Evolutionary conservation across 1,140 invertebrate species (phyloP).

Genomic region (Trissolcus basalis): DNA sequence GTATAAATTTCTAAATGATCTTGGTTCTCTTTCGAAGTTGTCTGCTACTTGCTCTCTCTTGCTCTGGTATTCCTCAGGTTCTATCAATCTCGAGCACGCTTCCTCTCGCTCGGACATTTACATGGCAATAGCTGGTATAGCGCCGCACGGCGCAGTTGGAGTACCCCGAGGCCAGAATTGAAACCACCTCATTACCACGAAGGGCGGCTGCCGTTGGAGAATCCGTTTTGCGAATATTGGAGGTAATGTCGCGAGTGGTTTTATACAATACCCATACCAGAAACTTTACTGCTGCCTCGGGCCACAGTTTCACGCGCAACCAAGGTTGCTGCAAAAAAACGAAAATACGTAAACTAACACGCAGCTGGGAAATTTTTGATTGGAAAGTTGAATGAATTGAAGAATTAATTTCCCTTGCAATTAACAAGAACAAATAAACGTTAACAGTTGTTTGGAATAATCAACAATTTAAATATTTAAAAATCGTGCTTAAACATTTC

Average conservation of each 20-base stretch:
- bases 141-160: slow-evolving; percentile 59
- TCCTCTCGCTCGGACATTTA: slow-evolving; percentile 67
- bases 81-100: slow-evolving; percentile 67
- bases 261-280: slow-evolving; percentile 70
- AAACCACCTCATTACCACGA: slow-evolving; percentile 76
- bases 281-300: slow-evolving; percentile 48
- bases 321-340: slow-evolving; percentile 72
- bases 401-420: no score
- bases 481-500: no score
- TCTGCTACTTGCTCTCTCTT: slow-evolving; percentile 27
- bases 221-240: slow-evolving; percentile 77
- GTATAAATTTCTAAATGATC: slow-evolving; percentile 56
- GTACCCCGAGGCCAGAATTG: slow-evolving; percentile 74
- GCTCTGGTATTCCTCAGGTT: slow-evolving; percentile 43
- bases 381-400: no score
- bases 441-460: no score
- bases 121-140: slow-evolving; percentile 68
- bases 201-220: slow-evolving; percentile 68
- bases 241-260: slow-evolving; percentile 76
- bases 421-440: no score
- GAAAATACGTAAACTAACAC: slow-evolving; percentile 64
- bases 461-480: no score
- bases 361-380: slow-evolving; percentile 1
- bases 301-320: slow-evolving; percentile 60
- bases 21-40: slow-evolving; percentile 29